These are phyloP conservation scores for Harlomillsia oculata DNA, from an alignment of 1,140 invertebrate species.

Conservation along the genomic window DNA sequence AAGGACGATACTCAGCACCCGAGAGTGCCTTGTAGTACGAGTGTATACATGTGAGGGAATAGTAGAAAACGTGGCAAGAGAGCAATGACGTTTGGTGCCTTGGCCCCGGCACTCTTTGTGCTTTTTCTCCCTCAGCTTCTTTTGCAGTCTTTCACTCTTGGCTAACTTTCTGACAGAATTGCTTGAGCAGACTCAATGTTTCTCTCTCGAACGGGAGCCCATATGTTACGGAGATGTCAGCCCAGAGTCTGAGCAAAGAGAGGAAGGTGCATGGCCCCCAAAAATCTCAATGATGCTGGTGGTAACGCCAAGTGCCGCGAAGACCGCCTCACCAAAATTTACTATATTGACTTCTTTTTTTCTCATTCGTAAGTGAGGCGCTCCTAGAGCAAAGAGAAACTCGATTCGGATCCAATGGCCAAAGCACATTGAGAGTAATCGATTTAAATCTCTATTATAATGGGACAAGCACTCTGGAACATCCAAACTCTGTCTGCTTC, in stretches of 20 bases:
- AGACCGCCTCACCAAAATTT: slow-evolving; percentile 18
- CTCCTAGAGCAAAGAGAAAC: neutral
- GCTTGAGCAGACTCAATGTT: slow-evolving; percentile 13
- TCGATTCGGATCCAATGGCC: neutral
- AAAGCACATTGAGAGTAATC: slow-evolving; percentile 10
- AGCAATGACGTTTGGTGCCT: too few species aligned
- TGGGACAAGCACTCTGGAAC: neutral
- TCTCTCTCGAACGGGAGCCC: slow-evolving; percentile 7
- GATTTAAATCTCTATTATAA: slow-evolving; percentile 27
- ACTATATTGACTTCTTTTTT: slow-evolving; percentile 12
- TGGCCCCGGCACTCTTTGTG: neutral
- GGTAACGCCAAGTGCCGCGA: slow-evolving; percentile 1
- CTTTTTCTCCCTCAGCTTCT: neutral
- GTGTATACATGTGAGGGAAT: too few species aligned
- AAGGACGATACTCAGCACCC: too few species aligned
- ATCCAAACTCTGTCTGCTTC: too few species aligned
- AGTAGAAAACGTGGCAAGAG: too few species aligned
- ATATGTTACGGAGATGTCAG: slow-evolving; percentile 12
- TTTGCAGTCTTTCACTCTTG: slow-evolving; percentile 2
- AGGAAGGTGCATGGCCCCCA: neutral
- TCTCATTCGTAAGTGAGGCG: neutral
- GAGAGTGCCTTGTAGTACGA: too few species aligned
- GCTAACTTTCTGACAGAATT: slow-evolving; percentile 16
- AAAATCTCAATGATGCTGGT: slow-evolving; percentile 6
- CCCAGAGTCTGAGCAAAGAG: neutral